phyloP scores from a whole-genome alignment of 2,888 invertebrate species.

The Drosophila incognita region DNA sequence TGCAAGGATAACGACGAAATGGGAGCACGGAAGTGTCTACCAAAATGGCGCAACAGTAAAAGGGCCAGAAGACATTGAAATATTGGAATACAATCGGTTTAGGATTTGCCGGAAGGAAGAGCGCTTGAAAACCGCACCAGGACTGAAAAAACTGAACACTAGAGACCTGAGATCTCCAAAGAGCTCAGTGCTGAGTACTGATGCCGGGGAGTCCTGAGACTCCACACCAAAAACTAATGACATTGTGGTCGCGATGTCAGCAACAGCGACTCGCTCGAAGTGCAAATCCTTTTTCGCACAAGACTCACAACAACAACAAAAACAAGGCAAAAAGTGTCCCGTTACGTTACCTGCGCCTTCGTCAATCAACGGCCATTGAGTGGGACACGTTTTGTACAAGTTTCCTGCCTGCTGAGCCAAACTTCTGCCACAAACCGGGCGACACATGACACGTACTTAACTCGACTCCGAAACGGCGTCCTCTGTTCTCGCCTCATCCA shows the following conservation, averaged over 20 bases:
- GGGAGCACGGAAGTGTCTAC: conserved; percentile 40
- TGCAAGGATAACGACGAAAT: conserved; percentile 73
- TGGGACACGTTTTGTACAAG: conserved; percentile 72
- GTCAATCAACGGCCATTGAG: conserved; percentile 75
- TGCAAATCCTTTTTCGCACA: conserved; percentile 70
- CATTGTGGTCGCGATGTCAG: conserved; percentile 69
- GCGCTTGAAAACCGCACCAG: conserved; percentile 41
- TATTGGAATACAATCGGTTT: conserved; percentile 80
- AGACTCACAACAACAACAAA: conserved; percentile 14
- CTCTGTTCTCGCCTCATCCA: conserved; percentile 4
- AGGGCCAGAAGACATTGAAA: conserved; percentile 73
- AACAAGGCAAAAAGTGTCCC: conserved; percentile 18
- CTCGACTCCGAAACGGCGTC: conserved; percentile 31
- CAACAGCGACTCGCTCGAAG: conserved; percentile 48
- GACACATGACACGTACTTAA: conserved; percentile 78
- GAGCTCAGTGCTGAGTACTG: background rate
- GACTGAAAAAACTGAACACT: conserved; percentile 2
- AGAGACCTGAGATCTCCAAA: background rate
- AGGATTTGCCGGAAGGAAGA: conserved; percentile 25
- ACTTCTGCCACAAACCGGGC: conserved; percentile 74
- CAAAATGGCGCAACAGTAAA: conserved; percentile 67
- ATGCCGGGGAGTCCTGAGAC: conserved; percentile 3
- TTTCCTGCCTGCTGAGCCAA: conserved; percentile 67
- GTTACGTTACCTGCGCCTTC: conserved; percentile 48
- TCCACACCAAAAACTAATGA: conserved; percentile 28